A percentile compares a stretch with the other conserved stretches of the same genome.
Evolutionary conservation across 2,888 invertebrate genomes (phyloP).

Genomic region (Marronus borbonicus): DNA sequence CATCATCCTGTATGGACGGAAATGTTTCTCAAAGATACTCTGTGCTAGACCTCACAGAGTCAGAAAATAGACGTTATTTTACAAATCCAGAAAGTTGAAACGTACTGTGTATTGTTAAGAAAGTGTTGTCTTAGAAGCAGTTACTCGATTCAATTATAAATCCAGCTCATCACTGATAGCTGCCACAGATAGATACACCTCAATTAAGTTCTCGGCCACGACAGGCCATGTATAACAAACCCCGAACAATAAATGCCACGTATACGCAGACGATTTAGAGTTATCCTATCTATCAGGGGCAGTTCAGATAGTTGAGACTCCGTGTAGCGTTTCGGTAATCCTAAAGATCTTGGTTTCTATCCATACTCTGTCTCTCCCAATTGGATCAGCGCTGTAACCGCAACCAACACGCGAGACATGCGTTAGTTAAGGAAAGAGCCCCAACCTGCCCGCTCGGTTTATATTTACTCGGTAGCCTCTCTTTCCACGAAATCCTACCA

Average conservation of each 20-base stretch:
- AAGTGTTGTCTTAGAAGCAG: not conserved
- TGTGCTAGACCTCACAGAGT: no score
- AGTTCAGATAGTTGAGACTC: constrained; percentile 61
- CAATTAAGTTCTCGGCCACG: constrained; percentile 28
- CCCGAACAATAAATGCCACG: constrained; percentile 59
- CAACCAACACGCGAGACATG: constrained; percentile 63
- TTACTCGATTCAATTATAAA: not conserved
- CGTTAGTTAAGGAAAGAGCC: constrained; percentile 53
- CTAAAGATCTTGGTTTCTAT: constrained; percentile 60
- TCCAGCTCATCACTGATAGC: not conserved
- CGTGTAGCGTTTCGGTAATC: constrained; percentile 62
- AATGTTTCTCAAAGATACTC: no score
- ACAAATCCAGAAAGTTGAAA: no score
- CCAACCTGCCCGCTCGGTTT: constrained; percentile 13
- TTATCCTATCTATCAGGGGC: constrained; percentile 65
- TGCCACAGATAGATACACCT: constrained; percentile 49
- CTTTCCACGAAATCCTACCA: constrained; percentile 26
- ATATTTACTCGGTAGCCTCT: constrained; percentile 17
- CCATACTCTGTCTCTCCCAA: constrained; percentile 53
- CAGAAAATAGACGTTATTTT: no score
- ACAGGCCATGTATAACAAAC: constrained; percentile 28
- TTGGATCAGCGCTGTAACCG: constrained; percentile 63
- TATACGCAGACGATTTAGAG: constrained; percentile 61
- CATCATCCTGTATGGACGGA: no score
- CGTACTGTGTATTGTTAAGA: no score